Percentiles rank a stretch among this genome's conserved stretches.
Conservation (phyloP, 2,888 invertebrate species). For the Masnerella sp. region DNA sequence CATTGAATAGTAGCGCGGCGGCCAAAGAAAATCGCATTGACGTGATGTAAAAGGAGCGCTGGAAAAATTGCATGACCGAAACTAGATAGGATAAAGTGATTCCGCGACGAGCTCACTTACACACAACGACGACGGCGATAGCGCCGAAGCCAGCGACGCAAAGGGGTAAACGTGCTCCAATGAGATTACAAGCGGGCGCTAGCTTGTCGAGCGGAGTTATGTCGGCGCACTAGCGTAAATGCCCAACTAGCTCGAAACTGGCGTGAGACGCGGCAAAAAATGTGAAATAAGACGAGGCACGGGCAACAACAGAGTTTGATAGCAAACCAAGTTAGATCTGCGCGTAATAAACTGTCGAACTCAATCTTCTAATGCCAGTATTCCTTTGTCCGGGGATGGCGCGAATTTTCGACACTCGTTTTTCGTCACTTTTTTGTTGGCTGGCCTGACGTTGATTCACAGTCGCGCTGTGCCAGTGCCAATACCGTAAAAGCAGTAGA, state of each 20-base stretch:
- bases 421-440: constrained; percentile 37
- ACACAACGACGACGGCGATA: constrained; percentile 29
- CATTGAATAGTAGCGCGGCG: constrained; percentile 40
- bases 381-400: constrained; percentile 68
- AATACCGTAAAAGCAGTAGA: constrained; percentile 41
- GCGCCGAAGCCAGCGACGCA: constrained; percentile 38
- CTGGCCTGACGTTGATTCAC: constrained; percentile 35
- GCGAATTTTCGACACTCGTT: constrained; percentile 53
- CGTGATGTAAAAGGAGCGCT: constrained; percentile 44
- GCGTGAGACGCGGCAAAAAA: constrained; percentile 21
- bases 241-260: constrained; percentile 62
- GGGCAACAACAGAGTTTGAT: constrained; percentile 45
- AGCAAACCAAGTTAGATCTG: constrained; percentile 65
- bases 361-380: constrained; percentile 76
- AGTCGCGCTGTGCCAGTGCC: constrained; percentile 34
- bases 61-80: constrained; percentile 53
- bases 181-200: constrained; percentile 67
- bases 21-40: constrained; percentile 39
- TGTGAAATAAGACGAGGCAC: constrained; percentile 28
- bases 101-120: constrained; percentile 58
- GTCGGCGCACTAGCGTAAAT: constrained; percentile 70
- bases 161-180: constrained; percentile 64
- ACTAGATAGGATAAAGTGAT: constrained; percentile 62
- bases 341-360: constrained; percentile 77
- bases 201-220: constrained; percentile 72